Conservation (phyloP, 2,113 vertebrate genomes). For the Saccopteryx leptura region DNA sequence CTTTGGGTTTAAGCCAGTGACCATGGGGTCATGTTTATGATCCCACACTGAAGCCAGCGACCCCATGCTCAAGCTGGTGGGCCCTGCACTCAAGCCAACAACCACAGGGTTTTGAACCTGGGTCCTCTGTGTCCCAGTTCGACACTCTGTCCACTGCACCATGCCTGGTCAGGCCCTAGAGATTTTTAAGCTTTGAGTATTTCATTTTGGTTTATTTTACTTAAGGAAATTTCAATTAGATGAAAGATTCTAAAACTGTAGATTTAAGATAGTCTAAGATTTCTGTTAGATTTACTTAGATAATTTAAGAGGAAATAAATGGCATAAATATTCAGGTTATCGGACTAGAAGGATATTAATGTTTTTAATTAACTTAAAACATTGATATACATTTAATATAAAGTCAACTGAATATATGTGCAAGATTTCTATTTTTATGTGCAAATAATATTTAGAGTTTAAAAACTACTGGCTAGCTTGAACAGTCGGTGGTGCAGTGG, state of each 20-base stretch:
- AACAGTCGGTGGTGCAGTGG: too few species aligned
- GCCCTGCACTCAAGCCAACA: too few species aligned
- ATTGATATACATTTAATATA: neutral
- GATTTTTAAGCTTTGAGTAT: conserved; percentile 43
- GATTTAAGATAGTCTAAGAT: neutral
- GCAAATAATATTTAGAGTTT: conserved; percentile 21
- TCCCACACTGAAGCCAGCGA: too few species aligned
- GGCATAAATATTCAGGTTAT: conserved; percentile 9
- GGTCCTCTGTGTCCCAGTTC: too few species aligned
- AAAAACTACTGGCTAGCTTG: neutral
- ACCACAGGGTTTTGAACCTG: too few species aligned
- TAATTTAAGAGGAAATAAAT: conserved; percentile 19
- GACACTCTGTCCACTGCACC: too few species aligned
- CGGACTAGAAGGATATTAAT: neutral
- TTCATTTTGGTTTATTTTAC: conserved; percentile 45
- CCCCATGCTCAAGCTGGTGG: too few species aligned
- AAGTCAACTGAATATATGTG: conserved; percentile 12
- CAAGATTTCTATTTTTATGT: conserved; percentile 35
- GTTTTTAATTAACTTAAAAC: conserved; percentile 50
- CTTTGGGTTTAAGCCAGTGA: too few species aligned
- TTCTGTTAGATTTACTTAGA: conserved; percentile 26
- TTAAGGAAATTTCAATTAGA: neutral
- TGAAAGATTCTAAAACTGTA: neutral
- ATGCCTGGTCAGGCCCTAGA: neutral
- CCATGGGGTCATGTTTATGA: too few species aligned